Evolutionary conservation across 2,888 invertebrate genomes (phyloP), one percentile per base, ranked within the genome.

Genomic region (Stenotaenia linearis): DNA sequence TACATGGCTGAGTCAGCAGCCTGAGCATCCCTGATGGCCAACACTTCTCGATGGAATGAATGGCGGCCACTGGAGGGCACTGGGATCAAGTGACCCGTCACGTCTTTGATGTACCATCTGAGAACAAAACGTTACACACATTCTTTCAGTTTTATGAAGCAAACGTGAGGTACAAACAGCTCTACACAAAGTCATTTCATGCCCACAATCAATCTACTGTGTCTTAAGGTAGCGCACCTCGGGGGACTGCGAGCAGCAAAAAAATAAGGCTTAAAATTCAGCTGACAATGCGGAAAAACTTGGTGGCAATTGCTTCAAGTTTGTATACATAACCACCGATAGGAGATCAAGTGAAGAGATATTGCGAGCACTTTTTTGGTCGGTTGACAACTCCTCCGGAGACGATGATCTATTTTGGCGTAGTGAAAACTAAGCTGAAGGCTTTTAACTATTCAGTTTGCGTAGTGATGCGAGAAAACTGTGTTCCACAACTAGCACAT

Each of bases 71-170:
- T 77, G 45, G 77, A 77, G 28, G 77, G 77, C 28, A 77, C 50
- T 28, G 77, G 77, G 40, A 77, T 40, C 50, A 77, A 77, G 40
- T 77, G 77, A 45, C 77, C 77, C 50, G 40, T 45, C 35, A 77
- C 37, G 40, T 77, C 77, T 77, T 77, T 77, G 28, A 45, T 77
- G 50, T 77, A 77, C 77, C 77, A 77, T 21, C 77, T 77, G 50
- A 28, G 40, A 77, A 45, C 32, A 75, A 32, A 75, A 75, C 76
- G 69, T 69, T 69, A 69, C 69, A 69, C 69, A 69, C 69, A 69
- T 69, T 69, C n/a, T 69, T 69, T 69, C 69, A 69, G 69, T 69
- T 69, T 69, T 69, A 69, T 69, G 69, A 25, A 69, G 69, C 69
- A 69, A 69, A 69, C 69, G 69, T 69, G 69, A 69, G 69, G 69